Evolutionary conservation across 2,113 vertebrate genomes (phyloP), one percentile per base, ranked within the genome.

Genomic region (Ceratotherium simum): DNA sequence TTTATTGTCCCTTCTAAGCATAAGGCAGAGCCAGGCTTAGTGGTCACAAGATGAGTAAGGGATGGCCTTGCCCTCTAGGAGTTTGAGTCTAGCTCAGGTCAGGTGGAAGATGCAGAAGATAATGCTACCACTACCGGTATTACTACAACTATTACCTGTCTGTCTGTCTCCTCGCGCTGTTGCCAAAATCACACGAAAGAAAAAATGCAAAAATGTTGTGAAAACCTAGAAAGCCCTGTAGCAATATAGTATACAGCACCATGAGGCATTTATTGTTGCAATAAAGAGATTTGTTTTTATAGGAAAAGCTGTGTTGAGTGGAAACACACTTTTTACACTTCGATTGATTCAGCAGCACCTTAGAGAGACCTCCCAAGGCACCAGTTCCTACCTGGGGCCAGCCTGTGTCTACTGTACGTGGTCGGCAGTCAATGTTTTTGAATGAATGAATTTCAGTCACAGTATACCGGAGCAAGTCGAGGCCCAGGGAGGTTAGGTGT

Each of bases 21-120:
- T 36, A 48, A 42, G 92, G 54, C 89, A 39, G 96, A 81, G 62
- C 90, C 62, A 60, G 58, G 72, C 33, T 17, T 56, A n/a, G 13
- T 25, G 21, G 54, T 23, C 21, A 6, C 6, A 29, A 42, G 85
- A 76, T 67, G 91, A 13, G 16, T 6, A 39, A 20, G 42, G 23
- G n/a, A 21, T 65, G 36, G 25, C n/a, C 31, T 64, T 60, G 60
- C 46, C 29, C 12, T 73, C 17, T 1, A 36, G 83, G 62, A 85
- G 18, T 56, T 18, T 25, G 82, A 42, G 14, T 60, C 67, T 86
- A 3, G 10, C 33, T 46, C 75, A 51, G 70, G 17, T 69, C 20
- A 36, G 4, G 23, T 9, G 65, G 56, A 36, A 33, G 56, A 33
- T 17, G 8, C 7, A 3, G 76, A 60, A 48, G 51, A 48, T 10